Conservation (phyloP, 1,140 invertebrate genomes). For the Euschistus heros region DNA sequence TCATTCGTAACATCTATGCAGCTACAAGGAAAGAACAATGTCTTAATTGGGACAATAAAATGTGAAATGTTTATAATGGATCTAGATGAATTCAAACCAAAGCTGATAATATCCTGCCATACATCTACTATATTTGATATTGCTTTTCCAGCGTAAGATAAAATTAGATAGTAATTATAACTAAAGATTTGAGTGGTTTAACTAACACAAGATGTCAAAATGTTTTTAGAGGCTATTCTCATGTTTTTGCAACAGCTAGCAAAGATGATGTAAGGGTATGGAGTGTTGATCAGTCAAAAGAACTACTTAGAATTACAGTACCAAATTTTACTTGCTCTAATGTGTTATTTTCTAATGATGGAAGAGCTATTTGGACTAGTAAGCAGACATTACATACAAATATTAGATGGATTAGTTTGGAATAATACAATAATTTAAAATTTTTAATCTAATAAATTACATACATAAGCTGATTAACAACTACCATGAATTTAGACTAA, state of each 20-base stretch:
- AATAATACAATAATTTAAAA: no score
- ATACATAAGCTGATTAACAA: no score
- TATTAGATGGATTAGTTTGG: no score
- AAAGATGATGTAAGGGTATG: slow-evolving; percentile 76
- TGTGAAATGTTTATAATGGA: slow-evolving; percentile 76
- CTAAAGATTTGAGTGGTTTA: neutral
- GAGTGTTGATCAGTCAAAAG: slow-evolving; percentile 59
- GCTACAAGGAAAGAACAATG: slow-evolving; percentile 38
- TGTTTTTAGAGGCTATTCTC: slow-evolving; percentile 51
- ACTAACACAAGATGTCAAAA: neutral
- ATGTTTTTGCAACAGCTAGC: slow-evolving; percentile 76
- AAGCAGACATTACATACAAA: neutral
- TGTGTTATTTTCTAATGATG: slow-evolving; percentile 64
- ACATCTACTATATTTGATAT: slow-evolving; percentile 66
- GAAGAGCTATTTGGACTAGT: slow-evolving; percentile 34
- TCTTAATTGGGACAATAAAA: slow-evolving; percentile 59
- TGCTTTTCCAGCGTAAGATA: slow-evolving; percentile 67
- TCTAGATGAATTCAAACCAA: slow-evolving; percentile 52
- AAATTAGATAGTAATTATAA: neutral
- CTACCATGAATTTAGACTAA: neutral
- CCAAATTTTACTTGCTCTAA: slow-evolving; percentile 75
- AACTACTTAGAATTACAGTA: slow-evolving; percentile 70
- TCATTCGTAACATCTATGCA: slow-evolving; percentile 50
- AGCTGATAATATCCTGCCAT: slow-evolving; percentile 70
- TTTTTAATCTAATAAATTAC: no score